Evolutionary conservation across 2,888 invertebrate species (phyloP).

Genomic region (Lepidonotus clava): DNA sequence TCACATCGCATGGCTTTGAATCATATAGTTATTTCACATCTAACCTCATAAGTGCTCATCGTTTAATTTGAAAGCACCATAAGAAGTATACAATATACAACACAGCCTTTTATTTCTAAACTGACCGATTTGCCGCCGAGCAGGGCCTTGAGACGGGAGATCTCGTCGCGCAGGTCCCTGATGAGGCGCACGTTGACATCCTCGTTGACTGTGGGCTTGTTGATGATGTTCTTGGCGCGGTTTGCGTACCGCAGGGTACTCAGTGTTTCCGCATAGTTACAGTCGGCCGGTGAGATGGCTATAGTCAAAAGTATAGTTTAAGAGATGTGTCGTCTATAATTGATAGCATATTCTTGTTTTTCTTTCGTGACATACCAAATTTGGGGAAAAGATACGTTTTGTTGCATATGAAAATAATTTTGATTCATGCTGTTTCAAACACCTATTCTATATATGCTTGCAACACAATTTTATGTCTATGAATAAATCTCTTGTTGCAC

Average conservation of each 20-base stretch:
- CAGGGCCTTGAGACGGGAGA: conserved; percentile 83
- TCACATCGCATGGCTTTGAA: too few species aligned
- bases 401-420: too few species aligned
- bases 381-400: too few species aligned
- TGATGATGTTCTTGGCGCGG: conserved; percentile 87
- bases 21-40: too few species aligned
- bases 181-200: conserved; percentile 84
- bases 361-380: too few species aligned
- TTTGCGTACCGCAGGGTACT: conserved; percentile 90
- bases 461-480: too few species aligned
- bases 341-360: not conserved
- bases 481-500: too few species aligned
- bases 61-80: conserved; percentile 3
- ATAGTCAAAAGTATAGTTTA: conserved; percentile 65
- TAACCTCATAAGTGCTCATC: too few species aligned
- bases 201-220: conserved; percentile 85
- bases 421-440: too few species aligned
- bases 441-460: too few species aligned
- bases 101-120: conserved; percentile 45
- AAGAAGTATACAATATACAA: not conserved
- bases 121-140: conserved; percentile 79
- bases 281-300: conserved; percentile 90
- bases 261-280: conserved; percentile 89
- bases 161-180: conserved; percentile 84
- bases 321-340: not conserved